phyloP scores from a whole-genome alignment of 2,113 vertebrate genomes.

The Pseudopodoces humilis region DNA sequence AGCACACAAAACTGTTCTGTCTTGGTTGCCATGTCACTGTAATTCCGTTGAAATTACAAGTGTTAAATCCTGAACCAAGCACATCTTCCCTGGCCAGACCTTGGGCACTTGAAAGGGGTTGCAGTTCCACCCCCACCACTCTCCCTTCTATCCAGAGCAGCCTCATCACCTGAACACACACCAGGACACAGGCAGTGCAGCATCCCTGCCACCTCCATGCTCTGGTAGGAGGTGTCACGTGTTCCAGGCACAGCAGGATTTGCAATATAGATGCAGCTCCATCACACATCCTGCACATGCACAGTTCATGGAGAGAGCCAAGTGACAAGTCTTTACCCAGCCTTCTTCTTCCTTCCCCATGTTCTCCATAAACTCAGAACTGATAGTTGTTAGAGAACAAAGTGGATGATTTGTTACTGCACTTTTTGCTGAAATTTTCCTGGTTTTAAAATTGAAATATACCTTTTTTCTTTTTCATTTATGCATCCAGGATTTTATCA shows the following conservation, averaged over 20 bases:
- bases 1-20: not conserved
- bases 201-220: not conserved
- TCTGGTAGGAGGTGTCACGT: not conserved
- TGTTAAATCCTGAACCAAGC: not conserved
- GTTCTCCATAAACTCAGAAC: not conserved
- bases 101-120: not conserved
- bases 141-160: not conserved
- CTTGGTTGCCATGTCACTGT: not conserved
- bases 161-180: not conserved
- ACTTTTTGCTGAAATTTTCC: not conserved
- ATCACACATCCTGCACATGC: not conserved
- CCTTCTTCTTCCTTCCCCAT: not conserved
- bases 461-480: not conserved
- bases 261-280: accelerated
- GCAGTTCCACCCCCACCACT: not conserved
- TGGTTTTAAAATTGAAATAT: not conserved
- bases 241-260: not conserved
- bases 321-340: not conserved
- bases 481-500: not conserved
- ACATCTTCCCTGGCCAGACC: not conserved
- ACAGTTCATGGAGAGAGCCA: not conserved
- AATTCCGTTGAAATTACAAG: not conserved
- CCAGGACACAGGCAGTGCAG: not conserved
- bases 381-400: not conserved
- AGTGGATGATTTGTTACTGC: not conserved